These are phyloP conservation scores for Donacobius atricapilla DNA, from an alignment of 2,113 vertebrate species.

Conservation along the genomic window DNA sequence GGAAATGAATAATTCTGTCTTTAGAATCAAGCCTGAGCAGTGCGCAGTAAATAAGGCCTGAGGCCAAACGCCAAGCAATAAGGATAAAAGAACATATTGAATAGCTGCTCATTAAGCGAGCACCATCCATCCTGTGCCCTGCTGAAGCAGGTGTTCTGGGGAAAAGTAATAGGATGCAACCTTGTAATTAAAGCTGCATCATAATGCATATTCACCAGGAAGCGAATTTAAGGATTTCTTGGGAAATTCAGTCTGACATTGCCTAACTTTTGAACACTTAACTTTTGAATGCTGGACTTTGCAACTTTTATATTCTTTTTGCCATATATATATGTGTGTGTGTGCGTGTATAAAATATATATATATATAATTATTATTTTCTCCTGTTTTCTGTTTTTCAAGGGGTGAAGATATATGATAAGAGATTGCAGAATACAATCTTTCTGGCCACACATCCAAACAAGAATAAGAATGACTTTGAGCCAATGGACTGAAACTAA, in stretches of 20 bases:
- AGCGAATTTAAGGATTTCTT: slow-evolving; percentile 39
- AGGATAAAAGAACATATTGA: slow-evolving; percentile 66
- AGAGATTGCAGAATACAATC: not conserved
- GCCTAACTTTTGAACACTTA: not conserved
- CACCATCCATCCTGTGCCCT: slow-evolving; percentile 50
- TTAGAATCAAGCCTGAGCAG: slow-evolving; percentile 34
- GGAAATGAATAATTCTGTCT: slow-evolving; percentile 65
- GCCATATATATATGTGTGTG: too few relatives aligned
- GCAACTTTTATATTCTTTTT: not conserved
- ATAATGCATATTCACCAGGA: slow-evolving; percentile 63
- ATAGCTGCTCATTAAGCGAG: slow-evolving; percentile 63
- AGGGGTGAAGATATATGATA: not conserved
- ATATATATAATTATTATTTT: not conserved
- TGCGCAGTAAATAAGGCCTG: slow-evolving; percentile 60
- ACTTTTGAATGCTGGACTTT: slow-evolving; percentile 10
- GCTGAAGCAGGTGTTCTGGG: slow-evolving; percentile 65
- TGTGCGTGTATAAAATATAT: not conserved
- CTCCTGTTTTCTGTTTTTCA: not conserved
- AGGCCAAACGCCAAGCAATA: slow-evolving; percentile 51
- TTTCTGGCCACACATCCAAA: not conserved
- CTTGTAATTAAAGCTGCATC: slow-evolving; percentile 61
- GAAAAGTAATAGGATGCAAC: slow-evolving; percentile 61
- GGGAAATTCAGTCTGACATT: slow-evolving; percentile 35
- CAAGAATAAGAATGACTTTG: not conserved
- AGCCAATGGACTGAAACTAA: not conserved